Evolutionary conservation across 2,113 vertebrate genomes (phyloP), one percentile per base, ranked within the genome.

Genomic region (Myiozetetes cayanensis): DNA sequence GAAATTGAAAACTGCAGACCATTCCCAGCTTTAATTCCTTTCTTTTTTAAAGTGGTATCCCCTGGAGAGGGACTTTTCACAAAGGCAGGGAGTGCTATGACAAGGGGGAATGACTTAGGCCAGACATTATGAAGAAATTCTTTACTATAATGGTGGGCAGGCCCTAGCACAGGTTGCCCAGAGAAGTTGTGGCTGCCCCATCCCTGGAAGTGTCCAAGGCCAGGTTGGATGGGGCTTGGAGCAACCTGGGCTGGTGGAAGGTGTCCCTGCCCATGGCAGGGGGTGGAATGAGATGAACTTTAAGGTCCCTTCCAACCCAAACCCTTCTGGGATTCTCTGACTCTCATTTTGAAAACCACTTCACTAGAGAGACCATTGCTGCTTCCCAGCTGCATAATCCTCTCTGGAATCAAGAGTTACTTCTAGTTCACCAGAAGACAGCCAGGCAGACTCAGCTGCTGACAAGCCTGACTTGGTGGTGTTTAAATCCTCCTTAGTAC

Each of bases 161-260:
- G 19, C 35, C 17, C 30, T 49, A 55, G 62, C 30, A 70, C 9
- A 37, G 30, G 16, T 5, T 68, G 14, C 21, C 30, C 43, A 24
- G 47, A 33, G 59, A 27, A 43, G 53, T 5, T 70, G 30, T 47
- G 55, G 62, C 30, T 22, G n/a, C 3, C 2, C 47, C 47, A 68
- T 7, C n/a, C 62, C 71, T 70, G n/a, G 47, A 16, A 7, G 14
- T 55, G 41, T 27, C 0, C 2, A 24, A 84, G 6, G 27, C 18
- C 31, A 44, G 27, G 22, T 0, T 63, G 52, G 59, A 66, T 0
- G 1, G 11, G 39, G 44, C 28, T 79, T 7, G 7, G 52, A 74
- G n/a, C 30, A 73, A 1, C 24, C 52, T 73, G 74, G 30, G 0
- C 0, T 5, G 24, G 30, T 61, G 52, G 18, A 15, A 74, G 30